A percentile compares a stretch with the other conserved stretches of the same genome.
Evolutionary conservation across 2,113 vertebrate species (phyloP).

Genomic region (Alligator sinensis): DNA sequence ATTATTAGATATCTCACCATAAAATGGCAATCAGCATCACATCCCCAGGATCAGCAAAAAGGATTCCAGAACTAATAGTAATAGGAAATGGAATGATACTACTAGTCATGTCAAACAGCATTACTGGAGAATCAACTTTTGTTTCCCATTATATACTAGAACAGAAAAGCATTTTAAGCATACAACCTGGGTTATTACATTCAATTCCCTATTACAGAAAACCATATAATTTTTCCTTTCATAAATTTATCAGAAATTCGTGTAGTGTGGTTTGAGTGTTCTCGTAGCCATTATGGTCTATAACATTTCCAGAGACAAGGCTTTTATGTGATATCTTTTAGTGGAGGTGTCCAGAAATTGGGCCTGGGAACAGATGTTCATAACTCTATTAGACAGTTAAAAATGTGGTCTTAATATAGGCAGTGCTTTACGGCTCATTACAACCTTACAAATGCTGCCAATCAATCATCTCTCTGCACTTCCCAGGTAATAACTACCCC

Average conservation of each 20-base stretch:
- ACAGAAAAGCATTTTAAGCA: neutral
- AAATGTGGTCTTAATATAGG: too few relatives aligned
- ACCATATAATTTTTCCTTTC: neutral
- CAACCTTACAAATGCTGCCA: too few relatives aligned
- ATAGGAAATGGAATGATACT: neutral
- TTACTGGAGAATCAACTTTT: neutral
- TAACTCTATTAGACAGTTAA: too few relatives aligned
- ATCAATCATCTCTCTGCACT: too few relatives aligned
- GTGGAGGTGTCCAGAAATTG: too few relatives aligned
- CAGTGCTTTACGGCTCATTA: too few relatives aligned
- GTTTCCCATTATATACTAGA: neutral
- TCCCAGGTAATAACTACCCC: too few relatives aligned
- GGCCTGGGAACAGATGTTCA: too few relatives aligned
- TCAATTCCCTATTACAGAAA: neutral
- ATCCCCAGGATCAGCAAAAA: neutral
- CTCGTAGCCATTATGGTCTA: too few relatives aligned
- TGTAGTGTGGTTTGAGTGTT: too few relatives aligned
- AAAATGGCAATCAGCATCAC: neutral
- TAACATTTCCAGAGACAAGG: too few relatives aligned
- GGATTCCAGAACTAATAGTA: neutral
- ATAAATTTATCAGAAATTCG: neutral
- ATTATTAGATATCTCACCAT: neutral
- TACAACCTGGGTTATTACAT: neutral
- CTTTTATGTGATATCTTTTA: too few relatives aligned
- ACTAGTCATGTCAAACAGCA: neutral